phyloP scores from a whole-genome alignment of 2,113 vertebrate species.

The Phocoena sinus region DNA sequence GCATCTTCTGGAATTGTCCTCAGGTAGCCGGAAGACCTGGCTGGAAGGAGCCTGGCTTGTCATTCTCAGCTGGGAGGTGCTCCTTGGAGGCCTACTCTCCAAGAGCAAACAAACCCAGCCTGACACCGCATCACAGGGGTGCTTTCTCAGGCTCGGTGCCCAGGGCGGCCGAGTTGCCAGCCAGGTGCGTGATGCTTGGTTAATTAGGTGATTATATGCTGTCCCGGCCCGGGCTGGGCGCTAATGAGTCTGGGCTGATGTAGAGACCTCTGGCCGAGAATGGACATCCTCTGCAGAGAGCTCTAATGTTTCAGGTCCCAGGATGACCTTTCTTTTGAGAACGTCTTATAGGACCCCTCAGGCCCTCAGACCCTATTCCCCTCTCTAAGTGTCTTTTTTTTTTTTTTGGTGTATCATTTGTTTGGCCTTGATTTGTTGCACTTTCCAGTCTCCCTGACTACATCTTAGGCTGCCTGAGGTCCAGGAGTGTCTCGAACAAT shows the following conservation, averaged over 20 bases:
- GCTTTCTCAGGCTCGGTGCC: neutral
- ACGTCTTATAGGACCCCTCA: neutral
- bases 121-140: neutral
- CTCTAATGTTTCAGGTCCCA: neutral
- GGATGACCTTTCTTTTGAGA: neutral
- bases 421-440: neutral
- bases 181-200: neutral
- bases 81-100: conserved; percentile 9
- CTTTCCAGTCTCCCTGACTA: neutral
- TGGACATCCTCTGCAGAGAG: neutral
- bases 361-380: neutral
- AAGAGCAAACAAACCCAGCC: conserved; percentile 8
- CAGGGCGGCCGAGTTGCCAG: neutral
- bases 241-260: neutral
- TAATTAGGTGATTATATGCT: neutral
- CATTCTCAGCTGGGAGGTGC: neutral
- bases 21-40: neutral
- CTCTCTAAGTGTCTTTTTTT: neutral
- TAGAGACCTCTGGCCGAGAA: neutral
- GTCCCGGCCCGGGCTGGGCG: neutral
- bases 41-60: neutral
- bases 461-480: neutral
- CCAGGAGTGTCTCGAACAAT: neutral
- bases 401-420: neutral
- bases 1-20: neutral